phyloP scores from a whole-genome alignment of 2,888 invertebrate species.

The Brachyptera risi region DNA sequence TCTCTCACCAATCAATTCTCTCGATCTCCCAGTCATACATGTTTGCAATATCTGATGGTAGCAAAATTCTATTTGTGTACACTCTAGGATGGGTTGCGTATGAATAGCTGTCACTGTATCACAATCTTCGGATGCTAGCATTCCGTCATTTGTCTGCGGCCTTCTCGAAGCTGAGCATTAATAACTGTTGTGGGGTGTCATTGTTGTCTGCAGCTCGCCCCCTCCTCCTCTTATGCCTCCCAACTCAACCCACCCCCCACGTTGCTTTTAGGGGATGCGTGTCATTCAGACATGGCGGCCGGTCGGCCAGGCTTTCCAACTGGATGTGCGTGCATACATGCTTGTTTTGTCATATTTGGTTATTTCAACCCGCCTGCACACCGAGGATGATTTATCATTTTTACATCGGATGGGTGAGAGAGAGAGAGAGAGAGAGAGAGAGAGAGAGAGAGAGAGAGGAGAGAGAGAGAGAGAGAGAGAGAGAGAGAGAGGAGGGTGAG shows the following conservation, averaged over 20 bases:
- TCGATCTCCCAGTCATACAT: too few species aligned
- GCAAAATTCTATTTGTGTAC: too few species aligned
- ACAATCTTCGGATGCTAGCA: too few species aligned
- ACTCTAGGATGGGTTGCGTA: too few species aligned
- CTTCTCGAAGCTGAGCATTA: conserved; percentile 47
- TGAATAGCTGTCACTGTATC: too few species aligned
- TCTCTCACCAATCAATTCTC: too few species aligned
- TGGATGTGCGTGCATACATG: too few species aligned
- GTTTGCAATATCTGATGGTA: too few species aligned
- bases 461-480: neutral
- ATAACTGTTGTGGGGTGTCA: conserved; percentile 28
- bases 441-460: neutral
- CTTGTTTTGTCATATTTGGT: conserved; percentile 17
- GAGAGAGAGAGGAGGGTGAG: neutral
- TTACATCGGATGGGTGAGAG: neutral
- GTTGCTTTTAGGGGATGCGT: neutral
- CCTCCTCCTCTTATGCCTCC: too few species aligned
- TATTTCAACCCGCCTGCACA: conserved; percentile 13
- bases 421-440: too few species aligned
- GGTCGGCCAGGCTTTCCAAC: too few species aligned
- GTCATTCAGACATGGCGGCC: neutral
- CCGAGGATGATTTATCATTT: conserved; percentile 13
- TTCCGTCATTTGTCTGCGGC: conserved; percentile 52
- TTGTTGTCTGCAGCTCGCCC: neutral
- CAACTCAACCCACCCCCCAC: too few species aligned